These are phyloP conservation scores for Holcopasites calliopsidis DNA, from an alignment of 1,140 invertebrate genomes.

Conservation along the genomic window DNA sequence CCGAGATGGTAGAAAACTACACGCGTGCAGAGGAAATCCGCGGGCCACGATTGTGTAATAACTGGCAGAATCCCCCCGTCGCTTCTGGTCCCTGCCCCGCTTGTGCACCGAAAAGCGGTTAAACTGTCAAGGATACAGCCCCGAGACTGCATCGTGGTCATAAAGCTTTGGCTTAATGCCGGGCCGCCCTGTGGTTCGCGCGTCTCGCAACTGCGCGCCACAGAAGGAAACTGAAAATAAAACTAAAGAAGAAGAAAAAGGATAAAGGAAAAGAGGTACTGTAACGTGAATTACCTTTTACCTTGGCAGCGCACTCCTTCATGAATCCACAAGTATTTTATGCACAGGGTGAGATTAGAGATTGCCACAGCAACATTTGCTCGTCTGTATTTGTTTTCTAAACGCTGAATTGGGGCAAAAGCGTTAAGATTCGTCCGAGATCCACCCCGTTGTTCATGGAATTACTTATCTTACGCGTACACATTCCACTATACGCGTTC, in stretches of 20 bases:
- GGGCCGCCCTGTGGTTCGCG: not conserved
- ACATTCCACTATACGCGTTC: not conserved
- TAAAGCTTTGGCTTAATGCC: constrained; percentile 36
- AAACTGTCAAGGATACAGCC: constrained; percentile 38
- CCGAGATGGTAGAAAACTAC: constrained; percentile 23
- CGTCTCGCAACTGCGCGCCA: not conserved
- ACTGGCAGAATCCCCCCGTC: too few species aligned
- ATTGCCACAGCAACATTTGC: not conserved
- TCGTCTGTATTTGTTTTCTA: too few species aligned
- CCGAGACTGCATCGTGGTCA: constrained; percentile 11
- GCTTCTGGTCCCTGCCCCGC: not conserved
- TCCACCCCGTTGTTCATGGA: too few species aligned
- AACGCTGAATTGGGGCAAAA: too few species aligned
- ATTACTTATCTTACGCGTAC: constrained; percentile 7
- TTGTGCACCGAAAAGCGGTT: constrained; percentile 24
- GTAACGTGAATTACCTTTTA: constrained; percentile 1
- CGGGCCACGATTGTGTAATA: constrained; percentile 30
- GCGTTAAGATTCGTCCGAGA: too few species aligned
- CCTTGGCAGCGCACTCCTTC: not conserved
- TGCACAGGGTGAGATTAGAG: not conserved
- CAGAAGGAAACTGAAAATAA: not conserved
- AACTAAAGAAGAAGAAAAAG: not conserved
- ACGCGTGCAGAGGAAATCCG: not conserved
- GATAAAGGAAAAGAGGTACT: not conserved
- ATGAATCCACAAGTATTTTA: not conserved